phyloP scores from a whole-genome alignment of 2,888 invertebrate genomes.

The Eupithecia insigniata region DNA sequence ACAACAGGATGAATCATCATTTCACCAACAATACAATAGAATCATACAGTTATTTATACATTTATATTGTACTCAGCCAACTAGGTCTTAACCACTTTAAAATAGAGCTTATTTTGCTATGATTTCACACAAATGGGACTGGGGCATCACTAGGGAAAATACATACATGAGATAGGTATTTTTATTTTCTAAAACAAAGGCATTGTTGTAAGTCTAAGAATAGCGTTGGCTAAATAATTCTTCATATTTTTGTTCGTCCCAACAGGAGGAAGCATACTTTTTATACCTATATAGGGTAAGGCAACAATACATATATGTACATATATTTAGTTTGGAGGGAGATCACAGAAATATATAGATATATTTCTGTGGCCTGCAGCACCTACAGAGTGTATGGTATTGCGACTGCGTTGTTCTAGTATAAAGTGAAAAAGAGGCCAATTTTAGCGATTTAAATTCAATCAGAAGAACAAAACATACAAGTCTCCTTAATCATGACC shows the following conservation, averaged over 20 bases:
- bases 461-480: no score
- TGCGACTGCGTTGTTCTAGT: no score
- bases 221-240: neutral
- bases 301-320: neutral
- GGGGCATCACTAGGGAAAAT: constrained; percentile 15
- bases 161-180: constrained; percentile 16
- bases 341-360: no score
- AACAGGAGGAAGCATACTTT: neutral
- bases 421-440: no score
- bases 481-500: no score
- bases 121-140: constrained; percentile 10
- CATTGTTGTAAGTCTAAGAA: neutral
- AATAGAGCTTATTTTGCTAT: constrained; percentile 25
- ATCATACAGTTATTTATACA: constrained; percentile 26
- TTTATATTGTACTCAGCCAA: constrained; percentile 15
- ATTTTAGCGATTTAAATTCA: no score
- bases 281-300: neutral
- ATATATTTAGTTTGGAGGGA: no score
- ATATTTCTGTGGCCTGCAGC: no score
- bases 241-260: neutral
- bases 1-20: constrained; percentile 39
- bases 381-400: no score
- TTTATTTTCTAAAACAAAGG: constrained; percentile 12
- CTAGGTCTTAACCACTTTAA: constrained; percentile 14
- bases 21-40: constrained; percentile 31